Conservation (phyloP, 2,113 vertebrate species). For the Bettongia penicillata region DNA sequence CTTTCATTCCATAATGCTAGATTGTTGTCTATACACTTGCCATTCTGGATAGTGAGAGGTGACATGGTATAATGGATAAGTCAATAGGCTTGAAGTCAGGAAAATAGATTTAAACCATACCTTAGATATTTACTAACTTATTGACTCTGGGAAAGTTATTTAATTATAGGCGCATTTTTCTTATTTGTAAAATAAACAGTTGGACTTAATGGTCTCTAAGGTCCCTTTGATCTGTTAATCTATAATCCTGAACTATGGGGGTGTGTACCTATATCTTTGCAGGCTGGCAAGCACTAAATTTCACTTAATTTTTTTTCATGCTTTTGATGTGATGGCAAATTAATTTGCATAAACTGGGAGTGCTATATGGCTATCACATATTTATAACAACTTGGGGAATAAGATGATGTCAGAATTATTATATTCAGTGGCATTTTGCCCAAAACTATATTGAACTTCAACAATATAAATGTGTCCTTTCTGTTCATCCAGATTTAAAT, state of each 20-base stretch:
- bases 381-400: background rate
- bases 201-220: background rate
- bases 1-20: background rate
- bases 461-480: background rate
- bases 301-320: background rate
- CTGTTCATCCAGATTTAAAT: background rate
- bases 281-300: background rate
- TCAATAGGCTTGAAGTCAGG: background rate
- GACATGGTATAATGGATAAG: background rate
- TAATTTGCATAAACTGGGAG: background rate
- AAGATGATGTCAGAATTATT: background rate
- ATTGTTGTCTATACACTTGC: background rate
- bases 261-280: background rate
- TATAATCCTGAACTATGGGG: background rate
- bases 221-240: background rate
- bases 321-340: background rate
- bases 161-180: background rate
- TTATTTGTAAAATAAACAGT: background rate
- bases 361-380: background rate
- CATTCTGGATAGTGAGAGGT: background rate
- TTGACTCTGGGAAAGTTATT: background rate
- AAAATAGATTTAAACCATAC: background rate
- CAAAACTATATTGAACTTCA: background rate
- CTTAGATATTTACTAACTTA: background rate
- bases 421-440: background rate